Evolutionary conservation across 2,888 invertebrate genomes (phyloP).

Genomic region (Liposcelis brunnea): DNA sequence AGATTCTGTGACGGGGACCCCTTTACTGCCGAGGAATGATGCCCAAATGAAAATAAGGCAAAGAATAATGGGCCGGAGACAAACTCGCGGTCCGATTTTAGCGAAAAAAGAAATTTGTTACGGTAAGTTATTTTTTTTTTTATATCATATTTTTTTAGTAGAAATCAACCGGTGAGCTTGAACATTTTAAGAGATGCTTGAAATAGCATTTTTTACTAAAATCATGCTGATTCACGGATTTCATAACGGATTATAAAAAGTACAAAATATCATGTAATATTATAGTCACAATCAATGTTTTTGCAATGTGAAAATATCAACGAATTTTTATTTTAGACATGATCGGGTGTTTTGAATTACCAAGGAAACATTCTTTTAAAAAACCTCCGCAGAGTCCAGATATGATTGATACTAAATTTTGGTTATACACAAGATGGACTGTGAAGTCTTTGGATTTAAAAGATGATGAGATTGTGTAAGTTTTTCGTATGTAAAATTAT

Average conservation of each 20-base stretch:
- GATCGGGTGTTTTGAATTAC: conserved; percentile 37
- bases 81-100: conserved; percentile 16
- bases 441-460: too few relatives aligned
- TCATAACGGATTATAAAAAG: conserved; percentile 1
- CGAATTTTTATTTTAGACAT: conserved; percentile 26
- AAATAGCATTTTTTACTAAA: not conserved
- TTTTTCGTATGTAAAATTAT: too few relatives aligned
- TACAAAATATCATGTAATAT: not conserved
- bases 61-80: conserved; percentile 13
- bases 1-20: too few relatives aligned
- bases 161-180: not conserved
- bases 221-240: conserved; percentile 1
- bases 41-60: not conserved
- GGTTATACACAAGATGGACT: conserved; percentile 28
- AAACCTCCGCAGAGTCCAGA: conserved; percentile 36
- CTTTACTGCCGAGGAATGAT: too few relatives aligned
- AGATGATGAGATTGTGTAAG: too few relatives aligned
- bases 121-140: conserved; percentile 16
- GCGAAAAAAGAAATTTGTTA: conserved; percentile 20
- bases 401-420: conserved; percentile 33
- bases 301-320: not conserved
- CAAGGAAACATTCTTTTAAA: conserved; percentile 31
- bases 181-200: not conserved
- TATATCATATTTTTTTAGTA: not conserved
- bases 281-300: not conserved